These are phyloP conservation scores for Aricia agestis DNA, from an alignment of 1,140 invertebrate species.

Conservation along the genomic window DNA sequence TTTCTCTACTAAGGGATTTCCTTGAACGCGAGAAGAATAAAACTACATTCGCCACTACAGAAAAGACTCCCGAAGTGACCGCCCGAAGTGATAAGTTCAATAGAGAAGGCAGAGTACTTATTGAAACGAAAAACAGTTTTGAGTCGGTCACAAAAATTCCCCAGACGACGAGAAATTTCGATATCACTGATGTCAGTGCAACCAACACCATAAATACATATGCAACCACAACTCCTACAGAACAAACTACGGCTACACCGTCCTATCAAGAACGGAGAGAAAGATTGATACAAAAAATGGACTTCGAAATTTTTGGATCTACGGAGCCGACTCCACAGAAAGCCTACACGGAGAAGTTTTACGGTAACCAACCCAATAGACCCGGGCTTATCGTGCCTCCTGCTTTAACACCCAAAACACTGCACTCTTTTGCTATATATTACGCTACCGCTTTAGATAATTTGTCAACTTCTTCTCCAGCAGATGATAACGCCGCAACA, in stretches of 20 bases:
- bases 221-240: conserved; percentile 35
- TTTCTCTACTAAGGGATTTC: conserved; percentile 56
- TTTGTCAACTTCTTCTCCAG: conserved; percentile 71
- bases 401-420: conserved; percentile 83
- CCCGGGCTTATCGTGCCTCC: conserved; percentile 80
- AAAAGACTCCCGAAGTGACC: conserved; percentile 43
- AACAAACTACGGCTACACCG: conserved; percentile 43
- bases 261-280: conserved; percentile 63
- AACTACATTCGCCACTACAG: conserved; percentile 43
- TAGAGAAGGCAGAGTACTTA: conserved; percentile 39
- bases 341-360: conserved; percentile 54
- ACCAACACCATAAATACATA: conserved; percentile 41
- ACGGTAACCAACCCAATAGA: conserved; percentile 60
- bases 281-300: conserved; percentile 55
- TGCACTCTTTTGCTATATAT: conserved; percentile 86
- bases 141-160: conserved; percentile 66
- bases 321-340: conserved; percentile 41
- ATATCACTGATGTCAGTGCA: conserved; percentile 38
- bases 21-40: conserved; percentile 65
- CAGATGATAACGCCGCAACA: conserved; percentile 55
- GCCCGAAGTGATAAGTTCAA: conserved; percentile 39
- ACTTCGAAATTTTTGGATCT: conserved; percentile 43
- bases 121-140: conserved; percentile 46
- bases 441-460: conserved; percentile 83
- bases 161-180: conserved; percentile 40